These are phyloP conservation scores for Nettapus auritus DNA, from an alignment of 2,113 vertebrate genomes.

Conservation along the genomic window DNA sequence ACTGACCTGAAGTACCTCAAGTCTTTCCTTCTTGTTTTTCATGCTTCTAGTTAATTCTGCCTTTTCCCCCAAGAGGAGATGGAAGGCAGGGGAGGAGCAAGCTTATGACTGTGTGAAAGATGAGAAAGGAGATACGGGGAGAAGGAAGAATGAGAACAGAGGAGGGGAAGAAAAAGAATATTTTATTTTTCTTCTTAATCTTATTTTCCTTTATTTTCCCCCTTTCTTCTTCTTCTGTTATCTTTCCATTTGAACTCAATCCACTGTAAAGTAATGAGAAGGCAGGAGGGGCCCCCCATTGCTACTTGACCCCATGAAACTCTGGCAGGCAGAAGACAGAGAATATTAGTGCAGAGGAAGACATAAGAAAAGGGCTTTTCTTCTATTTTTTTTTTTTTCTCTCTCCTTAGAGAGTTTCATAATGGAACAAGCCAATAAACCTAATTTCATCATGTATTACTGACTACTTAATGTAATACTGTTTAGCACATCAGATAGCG, in stretches of 20 bases:
- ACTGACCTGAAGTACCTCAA: neutral
- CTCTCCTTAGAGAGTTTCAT: conserved; percentile 10
- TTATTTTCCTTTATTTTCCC: neutral
- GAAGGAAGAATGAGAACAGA: neutral
- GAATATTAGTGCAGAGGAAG: neutral
- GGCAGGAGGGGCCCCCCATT: neutral
- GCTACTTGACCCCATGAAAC: neutral
- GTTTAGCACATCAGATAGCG: conserved; percentile 50
- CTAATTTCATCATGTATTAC: conserved; percentile 49
- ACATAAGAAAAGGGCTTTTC: neutral
- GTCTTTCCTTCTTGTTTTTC: neutral
- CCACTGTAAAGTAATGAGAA: neutral
- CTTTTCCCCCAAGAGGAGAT: neutral
- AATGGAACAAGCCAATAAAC: conserved; percentile 43
- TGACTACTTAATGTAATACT: conserved; percentile 46
- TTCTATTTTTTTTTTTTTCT: neutral
- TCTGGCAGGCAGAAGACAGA: neutral
- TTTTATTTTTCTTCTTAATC: conserved; percentile 7
- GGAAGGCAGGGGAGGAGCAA: neutral
- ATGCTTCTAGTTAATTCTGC: neutral
- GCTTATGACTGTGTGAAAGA: neutral
- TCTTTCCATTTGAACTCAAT: neutral
- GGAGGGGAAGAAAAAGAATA: neutral
- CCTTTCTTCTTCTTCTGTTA: neutral
- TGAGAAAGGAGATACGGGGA: neutral